phyloP scores from a whole-genome alignment of 2,888 invertebrate genomes.

The Platycheirus albimanus region DNA sequence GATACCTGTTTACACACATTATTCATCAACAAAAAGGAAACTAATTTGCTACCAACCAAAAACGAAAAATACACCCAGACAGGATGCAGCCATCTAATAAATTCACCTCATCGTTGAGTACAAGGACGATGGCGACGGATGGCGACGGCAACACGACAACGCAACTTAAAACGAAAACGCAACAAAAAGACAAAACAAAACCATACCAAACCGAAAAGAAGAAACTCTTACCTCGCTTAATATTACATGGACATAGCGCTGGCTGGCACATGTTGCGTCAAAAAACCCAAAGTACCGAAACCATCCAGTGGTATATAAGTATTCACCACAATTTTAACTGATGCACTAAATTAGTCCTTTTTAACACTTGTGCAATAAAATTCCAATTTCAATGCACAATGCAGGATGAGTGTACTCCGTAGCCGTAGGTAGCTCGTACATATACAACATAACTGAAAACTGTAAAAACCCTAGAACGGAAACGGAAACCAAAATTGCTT shows the following conservation, averaged over 20 bases:
- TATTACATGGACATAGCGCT: conserved; percentile 21
- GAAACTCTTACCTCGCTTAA: conserved; percentile 7
- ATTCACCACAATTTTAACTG: conserved; percentile 66
- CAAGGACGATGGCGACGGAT: neutral
- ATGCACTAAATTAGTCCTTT: conserved; percentile 74
- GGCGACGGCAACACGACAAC: neutral
- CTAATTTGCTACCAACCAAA: conserved; percentile 35
- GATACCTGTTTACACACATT: conserved; percentile 56
- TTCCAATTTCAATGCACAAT: conserved; percentile 68
- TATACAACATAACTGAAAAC: neutral
- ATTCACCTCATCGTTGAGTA: conserved; percentile 29
- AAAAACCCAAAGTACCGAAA: conserved; percentile 30
- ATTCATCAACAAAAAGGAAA: conserved; percentile 57
- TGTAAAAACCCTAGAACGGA: conserved; percentile 54
- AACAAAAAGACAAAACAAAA: neutral
- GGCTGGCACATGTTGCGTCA: conserved; percentile 71
- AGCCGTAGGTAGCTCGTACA: neutral
- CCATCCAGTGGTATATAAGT: conserved; percentile 31
- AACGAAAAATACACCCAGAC: neutral
- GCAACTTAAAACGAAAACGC: conserved; percentile 2
- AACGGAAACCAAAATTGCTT: conserved; percentile 74
- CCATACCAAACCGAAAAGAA: neutral
- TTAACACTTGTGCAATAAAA: conserved; percentile 71
- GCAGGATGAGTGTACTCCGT: neutral
- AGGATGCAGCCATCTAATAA: conserved; percentile 65